These are phyloP conservation scores for Trididemnum miniatum DNA, from an alignment of 23 tunicate species.

Conservation along the genomic window DNA sequence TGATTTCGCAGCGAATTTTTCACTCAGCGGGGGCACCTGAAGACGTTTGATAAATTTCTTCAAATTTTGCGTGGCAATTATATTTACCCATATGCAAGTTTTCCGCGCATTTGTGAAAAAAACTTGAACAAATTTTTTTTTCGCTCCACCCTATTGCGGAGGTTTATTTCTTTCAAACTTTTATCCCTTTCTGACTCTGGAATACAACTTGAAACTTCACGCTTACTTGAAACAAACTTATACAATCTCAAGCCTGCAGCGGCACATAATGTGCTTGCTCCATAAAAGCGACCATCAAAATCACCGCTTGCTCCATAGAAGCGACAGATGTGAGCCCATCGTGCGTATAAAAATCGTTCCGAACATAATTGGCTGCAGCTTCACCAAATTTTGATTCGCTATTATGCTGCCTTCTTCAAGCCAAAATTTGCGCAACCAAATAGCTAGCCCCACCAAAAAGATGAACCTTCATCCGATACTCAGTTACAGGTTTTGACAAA, in stretches of 20 bases:
- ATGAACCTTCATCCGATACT: background rate
- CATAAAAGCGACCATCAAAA: background rate
- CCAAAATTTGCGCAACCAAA: background rate
- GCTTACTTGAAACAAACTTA: background rate
- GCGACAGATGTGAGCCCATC: background rate
- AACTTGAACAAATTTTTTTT: no score
- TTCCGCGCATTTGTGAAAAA: no score
- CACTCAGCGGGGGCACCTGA: no score
- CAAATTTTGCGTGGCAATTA: no score
- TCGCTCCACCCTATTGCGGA: no score
- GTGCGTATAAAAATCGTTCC: background rate
- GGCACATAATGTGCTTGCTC: background rate
- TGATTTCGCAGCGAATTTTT: no score
- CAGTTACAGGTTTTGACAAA: background rate
- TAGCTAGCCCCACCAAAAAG: background rate
- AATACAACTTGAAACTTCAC: background rate
- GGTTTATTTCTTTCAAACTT: slow-evolving; percentile 4
- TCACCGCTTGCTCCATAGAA: background rate
- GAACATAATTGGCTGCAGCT: background rate
- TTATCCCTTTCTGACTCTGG: background rate
- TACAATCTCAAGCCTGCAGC: background rate
- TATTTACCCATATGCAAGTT: no score
- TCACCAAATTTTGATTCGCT: background rate
- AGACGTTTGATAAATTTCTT: no score
- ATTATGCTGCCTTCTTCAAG: background rate